Conservation (phyloP, 1,140 invertebrate species). For the Diorhabda elongata region DNA sequence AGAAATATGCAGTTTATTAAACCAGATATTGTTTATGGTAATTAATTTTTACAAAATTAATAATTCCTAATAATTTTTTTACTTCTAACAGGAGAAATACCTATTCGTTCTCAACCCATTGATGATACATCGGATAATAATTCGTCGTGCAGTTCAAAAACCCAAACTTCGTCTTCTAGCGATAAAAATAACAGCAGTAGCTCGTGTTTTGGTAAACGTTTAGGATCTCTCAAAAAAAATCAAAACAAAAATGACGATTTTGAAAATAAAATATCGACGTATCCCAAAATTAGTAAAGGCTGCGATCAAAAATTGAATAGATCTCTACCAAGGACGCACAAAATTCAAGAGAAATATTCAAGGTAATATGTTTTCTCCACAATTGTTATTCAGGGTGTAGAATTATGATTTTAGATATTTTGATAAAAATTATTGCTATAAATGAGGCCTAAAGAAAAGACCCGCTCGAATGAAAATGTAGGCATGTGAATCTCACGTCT, state of each 20-base stretch:
- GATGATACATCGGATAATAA: constrained; percentile 16
- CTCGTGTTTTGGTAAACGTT: constrained; percentile 45
- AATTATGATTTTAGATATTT: no score
- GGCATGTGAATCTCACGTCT: no score
- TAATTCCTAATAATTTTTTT: neutral
- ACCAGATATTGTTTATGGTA: constrained; percentile 56
- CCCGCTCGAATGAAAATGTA: no score
- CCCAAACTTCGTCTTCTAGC: constrained; percentile 21
- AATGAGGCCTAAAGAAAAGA: no score
- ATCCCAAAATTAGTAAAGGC: constrained; percentile 38
- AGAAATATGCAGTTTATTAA: constrained; percentile 51
- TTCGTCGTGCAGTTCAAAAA: constrained; percentile 11
- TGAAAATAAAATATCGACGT: constrained; percentile 36
- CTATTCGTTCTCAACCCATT: constrained; percentile 26
- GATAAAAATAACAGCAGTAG: constrained; percentile 39
- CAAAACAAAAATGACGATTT: constrained; percentile 27
- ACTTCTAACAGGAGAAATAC: constrained; percentile 38
- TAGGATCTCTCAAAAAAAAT: constrained; percentile 42
- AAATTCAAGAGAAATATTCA: constrained; percentile 31
- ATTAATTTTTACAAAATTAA: constrained; percentile 5
- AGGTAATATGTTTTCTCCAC: neutral
- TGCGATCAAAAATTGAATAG: constrained; percentile 37
- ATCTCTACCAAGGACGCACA: constrained; percentile 40
- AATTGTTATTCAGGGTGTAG: neutral
- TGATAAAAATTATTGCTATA: no score